Evolutionary conservation across 1,140 invertebrate genomes (phyloP).

Genomic region (Apolygus lucorum): DNA sequence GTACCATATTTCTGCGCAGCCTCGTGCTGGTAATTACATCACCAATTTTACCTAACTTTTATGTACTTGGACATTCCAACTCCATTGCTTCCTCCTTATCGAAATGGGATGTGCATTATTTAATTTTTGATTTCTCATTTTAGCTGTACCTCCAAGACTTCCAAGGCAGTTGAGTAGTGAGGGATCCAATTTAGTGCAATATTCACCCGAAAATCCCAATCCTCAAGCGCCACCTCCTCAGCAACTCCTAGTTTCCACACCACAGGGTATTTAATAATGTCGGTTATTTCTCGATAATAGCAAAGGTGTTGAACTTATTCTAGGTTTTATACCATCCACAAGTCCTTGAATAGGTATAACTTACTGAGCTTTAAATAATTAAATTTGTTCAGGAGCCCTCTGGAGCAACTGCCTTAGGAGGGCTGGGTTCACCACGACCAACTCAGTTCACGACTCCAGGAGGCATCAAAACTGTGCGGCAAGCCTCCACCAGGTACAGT

Average conservation of each 20-base stretch:
- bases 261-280: conserved; percentile 39
- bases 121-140: conserved; percentile 28
- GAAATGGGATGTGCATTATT: conserved; percentile 6
- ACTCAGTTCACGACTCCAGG: conserved; percentile 10
- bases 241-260: conserved; percentile 48
- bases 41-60: too few species aligned
- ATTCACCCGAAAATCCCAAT: conserved; percentile 35
- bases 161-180: conserved; percentile 47
- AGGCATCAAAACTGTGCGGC: neutral
- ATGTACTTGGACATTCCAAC: too few species aligned
- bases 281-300: neutral
- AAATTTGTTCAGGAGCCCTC: neutral
- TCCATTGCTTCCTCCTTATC: conserved; percentile 19
- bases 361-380: too few species aligned
- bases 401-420: neutral
- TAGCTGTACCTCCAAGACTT: conserved; percentile 48
- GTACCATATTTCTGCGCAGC: too few species aligned
- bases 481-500: neutral
- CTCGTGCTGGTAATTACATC: too few species aligned
- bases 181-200: conserved; percentile 31
- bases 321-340: too few species aligned
- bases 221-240: conserved; percentile 42
- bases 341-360: too few species aligned
- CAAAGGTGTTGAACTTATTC: too few species aligned
- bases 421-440: conserved; percentile 10